phyloP scores from a whole-genome alignment of 2,888 invertebrate genomes.

The Limnephilus lunatus region DNA sequence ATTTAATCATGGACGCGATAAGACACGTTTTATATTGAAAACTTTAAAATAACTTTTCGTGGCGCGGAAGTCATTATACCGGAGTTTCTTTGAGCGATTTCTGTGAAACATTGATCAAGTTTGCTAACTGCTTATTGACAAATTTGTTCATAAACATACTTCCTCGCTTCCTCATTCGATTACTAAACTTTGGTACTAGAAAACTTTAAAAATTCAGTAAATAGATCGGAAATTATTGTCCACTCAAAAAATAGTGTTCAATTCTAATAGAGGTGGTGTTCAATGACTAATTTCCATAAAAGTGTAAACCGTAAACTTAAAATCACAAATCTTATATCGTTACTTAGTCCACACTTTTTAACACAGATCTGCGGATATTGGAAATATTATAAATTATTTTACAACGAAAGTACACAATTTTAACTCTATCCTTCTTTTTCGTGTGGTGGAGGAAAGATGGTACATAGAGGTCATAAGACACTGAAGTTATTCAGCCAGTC shows the following conservation, averaged over 20 bases:
- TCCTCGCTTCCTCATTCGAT: neutral
- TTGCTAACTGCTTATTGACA: neutral
- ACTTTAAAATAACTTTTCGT: neutral
- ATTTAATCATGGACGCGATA: neutral
- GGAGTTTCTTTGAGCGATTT: neutral
- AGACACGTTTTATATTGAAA: slow-evolving; percentile 5
- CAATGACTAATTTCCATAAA: neutral
- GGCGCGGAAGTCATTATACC: neutral
- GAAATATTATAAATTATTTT: neutral
- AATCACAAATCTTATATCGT: neutral
- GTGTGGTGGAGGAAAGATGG: neutral
- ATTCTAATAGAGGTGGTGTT: too few relatives aligned
- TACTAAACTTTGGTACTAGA: neutral
- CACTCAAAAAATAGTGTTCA: neutral
- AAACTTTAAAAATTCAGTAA: neutral
- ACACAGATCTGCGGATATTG: too few relatives aligned
- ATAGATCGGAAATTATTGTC: too few relatives aligned
- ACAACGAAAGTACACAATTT: neutral
- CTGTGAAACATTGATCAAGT: neutral
- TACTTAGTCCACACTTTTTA: too few relatives aligned
- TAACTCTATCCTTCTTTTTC: neutral
- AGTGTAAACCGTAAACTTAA: neutral
- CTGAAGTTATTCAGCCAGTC: neutral
- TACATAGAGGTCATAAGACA: neutral
- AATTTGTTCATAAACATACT: neutral